Percentiles rank a stretch among this genome's conserved stretches.
Conservation (phyloP, 2,888 invertebrate species). For the Conus canariensis region DNA sequence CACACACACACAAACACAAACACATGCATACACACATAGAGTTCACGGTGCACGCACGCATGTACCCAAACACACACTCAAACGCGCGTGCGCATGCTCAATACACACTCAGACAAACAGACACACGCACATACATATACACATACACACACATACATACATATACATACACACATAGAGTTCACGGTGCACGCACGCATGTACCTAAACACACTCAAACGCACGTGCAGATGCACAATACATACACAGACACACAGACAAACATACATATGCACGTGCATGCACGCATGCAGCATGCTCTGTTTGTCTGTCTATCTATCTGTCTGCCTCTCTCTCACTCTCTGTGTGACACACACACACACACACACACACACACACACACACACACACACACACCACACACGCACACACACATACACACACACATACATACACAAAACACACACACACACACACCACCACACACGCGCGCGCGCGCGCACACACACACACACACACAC, state of each 20-base stretch:
- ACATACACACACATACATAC: no score
- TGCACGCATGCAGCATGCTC: no score
- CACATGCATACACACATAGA: no score
- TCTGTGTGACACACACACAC: no score
- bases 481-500: constrained; percentile 6
- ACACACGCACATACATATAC: no score
- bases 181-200: not conserved
- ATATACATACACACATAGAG: no score
- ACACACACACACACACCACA: not conserved
- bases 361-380: not conserved
- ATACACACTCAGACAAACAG: no score
- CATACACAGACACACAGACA: no score
- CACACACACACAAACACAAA: not conserved
- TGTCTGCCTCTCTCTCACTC: no score
- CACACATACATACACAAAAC: no score
- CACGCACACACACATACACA: not conserved
- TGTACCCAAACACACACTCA: not conserved
- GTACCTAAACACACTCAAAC: not conserved
- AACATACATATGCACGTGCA: not conserved
- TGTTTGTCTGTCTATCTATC: no score
- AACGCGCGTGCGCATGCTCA: not conserved
- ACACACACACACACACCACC: not conserved
- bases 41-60: not conserved
- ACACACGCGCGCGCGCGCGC: not conserved
- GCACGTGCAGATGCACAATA: not conserved